A percentile compares a stretch with the other conserved stretches of the same genome.
Conservation (phyloP, 2,888 invertebrate species). For the Ophion ellenae region DNA sequence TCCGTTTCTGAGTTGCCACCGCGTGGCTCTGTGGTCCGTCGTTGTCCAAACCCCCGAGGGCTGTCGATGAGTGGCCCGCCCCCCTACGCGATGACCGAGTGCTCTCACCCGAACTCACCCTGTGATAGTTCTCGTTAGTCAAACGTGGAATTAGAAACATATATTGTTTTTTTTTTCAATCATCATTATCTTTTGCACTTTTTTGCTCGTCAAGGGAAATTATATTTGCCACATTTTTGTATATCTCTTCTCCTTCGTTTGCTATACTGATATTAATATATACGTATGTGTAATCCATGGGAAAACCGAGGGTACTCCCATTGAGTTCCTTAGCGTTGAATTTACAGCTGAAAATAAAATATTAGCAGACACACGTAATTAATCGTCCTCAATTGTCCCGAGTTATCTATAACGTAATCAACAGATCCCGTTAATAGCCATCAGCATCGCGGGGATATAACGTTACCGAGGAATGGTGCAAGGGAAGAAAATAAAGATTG, state of each 20-base stretch:
- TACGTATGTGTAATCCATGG: conserved; percentile 3
- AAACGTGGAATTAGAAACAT: conserved; percentile 72
- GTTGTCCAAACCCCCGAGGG: conserved; percentile 84
- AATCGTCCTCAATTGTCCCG: background rate
- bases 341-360: conserved; percentile 57
- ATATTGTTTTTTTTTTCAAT: conserved; percentile 58
- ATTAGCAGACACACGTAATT: conserved; percentile 43
- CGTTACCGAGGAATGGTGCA: background rate
- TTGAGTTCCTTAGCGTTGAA: conserved; percentile 32
- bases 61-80: conserved; percentile 84
- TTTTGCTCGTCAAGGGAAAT: conserved; percentile 33
- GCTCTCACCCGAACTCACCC: conserved; percentile 85
- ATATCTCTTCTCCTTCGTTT: conserved; percentile 9
- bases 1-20: conserved; percentile 88
- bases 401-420: background rate
- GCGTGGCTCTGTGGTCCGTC: conserved; percentile 83
- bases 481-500: background rate
- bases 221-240: conserved; percentile 16
- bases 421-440: background rate
- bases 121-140: conserved; percentile 83
- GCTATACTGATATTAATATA: background rate
- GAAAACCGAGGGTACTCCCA: conserved; percentile 5
- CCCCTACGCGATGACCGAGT: conserved; percentile 83
- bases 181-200: conserved; percentile 22
- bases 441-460: background rate